Conservation (phyloP, 2,888 invertebrate species). For the Ochropacha duplaris region DNA sequence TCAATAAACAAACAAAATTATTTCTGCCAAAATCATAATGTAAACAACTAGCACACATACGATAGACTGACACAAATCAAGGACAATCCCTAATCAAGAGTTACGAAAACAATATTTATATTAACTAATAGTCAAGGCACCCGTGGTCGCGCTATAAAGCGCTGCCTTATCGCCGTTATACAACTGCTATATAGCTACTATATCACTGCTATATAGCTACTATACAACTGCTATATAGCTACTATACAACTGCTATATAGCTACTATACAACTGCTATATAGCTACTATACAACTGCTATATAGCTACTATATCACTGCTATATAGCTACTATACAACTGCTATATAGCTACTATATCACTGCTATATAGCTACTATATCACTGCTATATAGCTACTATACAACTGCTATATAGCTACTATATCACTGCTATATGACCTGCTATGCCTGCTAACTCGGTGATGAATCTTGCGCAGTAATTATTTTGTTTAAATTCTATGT, state of each 20-base stretch:
- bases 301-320: too few relatives aligned
- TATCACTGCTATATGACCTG: too few relatives aligned
- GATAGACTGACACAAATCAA: slow-evolving; percentile 21
- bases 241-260: background rate
- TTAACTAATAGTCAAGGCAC: slow-evolving; percentile 32
- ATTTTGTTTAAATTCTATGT: background rate
- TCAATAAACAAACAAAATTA: too few relatives aligned
- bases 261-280: background rate
- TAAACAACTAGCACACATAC: background rate
- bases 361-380: too few relatives aligned
- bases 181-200: background rate
- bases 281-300: background rate
- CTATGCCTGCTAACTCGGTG: background rate
- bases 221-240: background rate
- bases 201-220: background rate
- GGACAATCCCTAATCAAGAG: slow-evolving; percentile 28
- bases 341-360: background rate
- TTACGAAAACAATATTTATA: slow-evolving; percentile 3
- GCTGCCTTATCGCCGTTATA: background rate
- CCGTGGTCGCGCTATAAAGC: slow-evolving; percentile 19
- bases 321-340: background rate
- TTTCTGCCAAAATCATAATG: background rate
- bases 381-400: background rate
- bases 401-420: background rate
- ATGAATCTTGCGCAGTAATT: background rate